These are phyloP conservation scores for Cataglyphis albicans DNA, from an alignment of 2,888 invertebrate genomes.

Conservation along the genomic window DNA sequence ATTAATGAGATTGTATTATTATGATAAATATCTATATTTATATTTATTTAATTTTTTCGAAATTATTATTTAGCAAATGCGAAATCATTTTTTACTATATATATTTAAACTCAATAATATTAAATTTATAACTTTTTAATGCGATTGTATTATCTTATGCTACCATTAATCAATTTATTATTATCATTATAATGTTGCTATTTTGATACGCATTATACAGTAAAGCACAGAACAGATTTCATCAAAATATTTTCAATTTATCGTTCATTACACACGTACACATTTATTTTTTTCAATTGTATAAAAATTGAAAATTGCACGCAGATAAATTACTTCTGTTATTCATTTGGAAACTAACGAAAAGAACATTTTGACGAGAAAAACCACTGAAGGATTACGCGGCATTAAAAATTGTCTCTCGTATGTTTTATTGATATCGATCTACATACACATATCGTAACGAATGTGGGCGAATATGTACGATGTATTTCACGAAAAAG, in stretches of 20 bases:
- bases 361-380: slow-evolving; percentile 13
- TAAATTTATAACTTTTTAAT: too few relatives aligned
- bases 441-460: slow-evolving; percentile 16
- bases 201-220: not conserved
- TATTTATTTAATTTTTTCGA: not conserved
- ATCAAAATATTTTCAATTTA: not conserved
- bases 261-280: not conserved
- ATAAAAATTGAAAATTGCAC: not conserved
- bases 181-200: not conserved
- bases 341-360: slow-evolving; percentile 1
- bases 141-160: too few relatives aligned
- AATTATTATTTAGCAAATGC: too few relatives aligned
- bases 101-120: too few relatives aligned
- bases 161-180: not conserved
- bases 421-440: slow-evolving; percentile 48
- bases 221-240: not conserved
- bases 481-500: slow-evolving; percentile 18
- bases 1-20: not conserved
- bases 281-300: slow-evolving; percentile 11
- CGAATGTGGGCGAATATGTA: slow-evolving; percentile 32
- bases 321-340: slow-evolving; percentile 27
- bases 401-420: slow-evolving; percentile 47
- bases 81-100: too few relatives aligned
- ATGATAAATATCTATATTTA: not conserved
- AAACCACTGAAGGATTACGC: slow-evolving; percentile 35